Evolutionary conservation across 2,888 invertebrate genomes (phyloP), one percentile per base, ranked within the genome.

Genomic region (Cephus rjabovi): DNA sequence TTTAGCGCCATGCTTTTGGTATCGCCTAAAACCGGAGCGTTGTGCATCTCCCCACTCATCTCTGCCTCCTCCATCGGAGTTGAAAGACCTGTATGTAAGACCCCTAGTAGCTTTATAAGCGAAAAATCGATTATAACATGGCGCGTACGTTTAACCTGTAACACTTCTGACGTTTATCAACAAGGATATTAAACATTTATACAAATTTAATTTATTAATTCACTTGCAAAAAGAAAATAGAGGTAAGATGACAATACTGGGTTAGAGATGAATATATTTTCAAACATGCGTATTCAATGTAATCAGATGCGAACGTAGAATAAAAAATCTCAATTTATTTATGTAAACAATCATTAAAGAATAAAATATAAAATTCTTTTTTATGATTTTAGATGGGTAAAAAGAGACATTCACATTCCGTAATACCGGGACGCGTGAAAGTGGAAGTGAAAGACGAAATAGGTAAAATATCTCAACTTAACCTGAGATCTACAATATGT

Each of bases 401-500:
- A 78, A 91, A 89, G 81, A 84, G 90, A 75, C 87, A 82, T 79
- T 75, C 83, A 40, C 89, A 87, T 37, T 76, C 84, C 4, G 56
- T 89, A 34, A 78, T 86, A 71, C 85, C 87, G 69, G 86, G 86
- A 73, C 87, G 88, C 37, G 84, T 91, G 23, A 91, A 91, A 81
- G 74, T 91, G n/a, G 91, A 91, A 84, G 89, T 91, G 74, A 91
- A 91, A 83, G 91, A 91, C 80, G 91, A 91, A 87, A 84, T 91
- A 74, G 88, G 91, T 91, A 86, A 86, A 78, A 30, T 56, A 56
- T 15, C 9, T 23, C 23, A 56, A 56, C 23, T 56, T 56, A 56
- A 56, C 56, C 56, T n/a, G 56, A 56, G 56, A 23, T 56, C 23
- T 56, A 56, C 56, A 56, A 15, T 56, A 23, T 56, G 23, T 56